Base-by-base conservation (phyloP, 2,113 vertebrate species). In the Melozone crissalis region DNA sequence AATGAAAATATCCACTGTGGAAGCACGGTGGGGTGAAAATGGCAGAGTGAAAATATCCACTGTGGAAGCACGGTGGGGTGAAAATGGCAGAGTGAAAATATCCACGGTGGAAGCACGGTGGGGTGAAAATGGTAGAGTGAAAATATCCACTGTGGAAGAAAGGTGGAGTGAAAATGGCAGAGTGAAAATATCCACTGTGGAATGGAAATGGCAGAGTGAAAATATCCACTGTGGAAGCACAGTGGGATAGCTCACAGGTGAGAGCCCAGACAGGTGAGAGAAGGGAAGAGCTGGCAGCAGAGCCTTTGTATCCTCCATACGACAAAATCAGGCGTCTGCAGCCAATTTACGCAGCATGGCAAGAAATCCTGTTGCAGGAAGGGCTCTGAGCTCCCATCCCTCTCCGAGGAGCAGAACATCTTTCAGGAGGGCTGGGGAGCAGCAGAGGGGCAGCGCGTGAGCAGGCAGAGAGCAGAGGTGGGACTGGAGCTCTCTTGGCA, bases 241-340 rank as follows among this genome's bases (percentile, higher is more conserved):
- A 0, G 21, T 0, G 1, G 0, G 1, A 7, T 5, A 10, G 1
- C 59, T 52, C 33, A 12, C 33, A 11, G 65, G 31, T 11, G 9
- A 2, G 61, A 41, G 14, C 43, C 8, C 66, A 54, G 57, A 43
- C 26, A 35, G 84, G 84, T 18, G 28, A 44, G 76, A 37, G 59
- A 23, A 35, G 43, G 20, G 57, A 41, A 31, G 52, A 75, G 47
- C 61, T 18, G 52, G 30, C 26, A 58, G 24, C 57, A 31, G 59
- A 51, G 68, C 13, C 11, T 7, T 11, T 19, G 24, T 33, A 59
- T 12, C 33, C 39, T n/a, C 61, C 24, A 0, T 1, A 7, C 22
- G 22, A 27, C 13, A 30, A 43, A 81, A 47, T 35, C 0, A 6
- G 46, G 44, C 35, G 15, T 13, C 43, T 21, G 22, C 3, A 37